Evolutionary conservation across 2,113 vertebrate species (phyloP), one percentile per base, ranked within the genome.

Genomic region (Vulpes vulpes): DNA sequence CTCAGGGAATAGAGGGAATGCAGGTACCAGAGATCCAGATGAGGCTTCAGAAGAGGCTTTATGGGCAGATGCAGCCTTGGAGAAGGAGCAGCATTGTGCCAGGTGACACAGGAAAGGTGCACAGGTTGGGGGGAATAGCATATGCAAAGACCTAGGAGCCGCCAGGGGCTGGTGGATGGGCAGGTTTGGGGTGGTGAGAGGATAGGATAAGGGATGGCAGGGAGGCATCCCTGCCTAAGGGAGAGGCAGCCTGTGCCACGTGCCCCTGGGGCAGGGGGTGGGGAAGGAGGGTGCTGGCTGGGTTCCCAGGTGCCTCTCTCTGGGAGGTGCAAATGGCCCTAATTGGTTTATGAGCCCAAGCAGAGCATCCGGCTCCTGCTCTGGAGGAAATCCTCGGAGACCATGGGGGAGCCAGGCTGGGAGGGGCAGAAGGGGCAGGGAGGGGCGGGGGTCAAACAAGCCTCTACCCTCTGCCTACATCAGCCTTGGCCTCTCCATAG

Each of bases 221-320:
- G 30, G 15, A 81, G 23, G 22, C 27, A 43, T 43, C 43, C 43
- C 43, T 43, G 43, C 43, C 43, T 43, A 43, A 43, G 43, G 43
- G 43, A 43, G 43, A 43, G 73, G 15, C 0, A 8, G 62, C 73
- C 51, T 9, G 12, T 64, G 65, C 38, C 49, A 23, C 3, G 2
- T 38, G 82, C 51, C 81, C 11, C 1, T 43, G 49, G 76, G 93
- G 32, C 60, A 32, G 17, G 17, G 49, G 73, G 30, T 35, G 19
- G 55, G 60, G 51, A 67, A 55, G 59, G n/a, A n/a, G 60, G 51
- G 27, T 0, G 2, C 65, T 89, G 95, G 89, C 93, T 89, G 86
- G 73, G 67, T 51, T 88, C 76, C 94, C 62, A 82, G 57, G n/a
- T 60, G 8, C 71, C 88, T 22, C 30, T 69, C 82, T 89, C 51